phyloP scores from a whole-genome alignment of 2,797 vertebrate genomes.

The Sebastes flavidus region DNA sequence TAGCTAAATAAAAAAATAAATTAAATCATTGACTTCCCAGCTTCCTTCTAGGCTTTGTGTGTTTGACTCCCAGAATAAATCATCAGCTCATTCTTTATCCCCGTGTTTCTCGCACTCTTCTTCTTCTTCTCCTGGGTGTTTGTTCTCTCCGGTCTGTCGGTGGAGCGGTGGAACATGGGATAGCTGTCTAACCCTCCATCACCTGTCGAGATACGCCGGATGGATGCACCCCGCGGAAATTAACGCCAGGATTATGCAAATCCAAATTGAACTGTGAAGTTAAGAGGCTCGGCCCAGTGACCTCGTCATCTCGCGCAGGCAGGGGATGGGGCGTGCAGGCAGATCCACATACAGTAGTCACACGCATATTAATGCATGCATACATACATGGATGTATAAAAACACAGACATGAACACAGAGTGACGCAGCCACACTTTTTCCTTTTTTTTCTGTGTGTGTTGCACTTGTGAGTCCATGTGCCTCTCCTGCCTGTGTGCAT shows the following conservation, averaged over 20 bases:
- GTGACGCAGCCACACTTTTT: not conserved
- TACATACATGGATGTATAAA: not conserved
- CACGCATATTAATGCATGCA: not conserved
- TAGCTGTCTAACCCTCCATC: constrained; percentile 65
- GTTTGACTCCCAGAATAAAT: not conserved
- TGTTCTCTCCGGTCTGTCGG: constrained; percentile 28
- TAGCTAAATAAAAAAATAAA: too few species aligned
- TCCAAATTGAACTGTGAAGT: constrained; percentile 79
- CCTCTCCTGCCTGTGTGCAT: constrained; percentile 48
- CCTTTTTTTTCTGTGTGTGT: not conserved
- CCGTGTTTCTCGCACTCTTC: not conserved
- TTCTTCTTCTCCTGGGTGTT: constrained; percentile 16
- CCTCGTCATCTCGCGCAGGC: constrained; percentile 54
- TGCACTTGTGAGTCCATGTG: constrained; percentile 38
- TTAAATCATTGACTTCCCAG: not conserved
- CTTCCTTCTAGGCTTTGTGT: not conserved
- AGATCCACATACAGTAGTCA: constrained; percentile 28
- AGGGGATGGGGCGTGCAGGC: constrained; percentile 10
- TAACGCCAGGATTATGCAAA: constrained; percentile 77
- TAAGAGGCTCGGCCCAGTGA: constrained; percentile 74
- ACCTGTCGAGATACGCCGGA: constrained; percentile 70
- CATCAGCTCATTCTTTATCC: constrained; percentile 1
- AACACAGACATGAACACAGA: not conserved
- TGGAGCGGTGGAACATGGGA: constrained; percentile 56
- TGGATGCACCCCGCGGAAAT: constrained; percentile 70